phyloP scores from a whole-genome alignment of 2,888 invertebrate genomes.

The Lapara coniferarum region DNA sequence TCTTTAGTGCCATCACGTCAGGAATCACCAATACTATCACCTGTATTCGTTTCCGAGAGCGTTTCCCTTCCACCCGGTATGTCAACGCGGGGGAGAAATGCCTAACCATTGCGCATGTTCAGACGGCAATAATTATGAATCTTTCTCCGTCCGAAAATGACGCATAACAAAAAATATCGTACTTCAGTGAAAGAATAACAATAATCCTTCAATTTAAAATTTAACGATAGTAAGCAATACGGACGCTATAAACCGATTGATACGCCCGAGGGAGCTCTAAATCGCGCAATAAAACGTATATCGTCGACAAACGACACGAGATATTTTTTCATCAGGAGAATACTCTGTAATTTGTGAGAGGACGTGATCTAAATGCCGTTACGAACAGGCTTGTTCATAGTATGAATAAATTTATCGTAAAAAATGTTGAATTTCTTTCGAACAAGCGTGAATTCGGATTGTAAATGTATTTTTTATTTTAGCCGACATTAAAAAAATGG shows the following conservation, averaged over 20 bases:
- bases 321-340: conserved; percentile 3
- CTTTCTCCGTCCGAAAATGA: no score
- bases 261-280: not conserved
- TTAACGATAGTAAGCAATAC: not conserved
- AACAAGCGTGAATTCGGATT: no score
- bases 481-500: no score
- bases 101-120: no score
- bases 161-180: not conserved
- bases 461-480: no score
- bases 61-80: no score
- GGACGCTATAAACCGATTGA: not conserved
- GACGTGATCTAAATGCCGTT: conserved; percentile 8
- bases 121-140: no score
- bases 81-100: no score
- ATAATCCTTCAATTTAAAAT: not conserved
- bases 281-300: not conserved
- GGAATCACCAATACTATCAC: no score
- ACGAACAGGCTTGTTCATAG: not conserved
- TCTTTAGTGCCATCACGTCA: no score
- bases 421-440: no score
- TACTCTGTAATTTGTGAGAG: conserved; percentile 2
- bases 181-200: not conserved
- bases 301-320: not conserved
- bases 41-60: no score
- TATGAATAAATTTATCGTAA: not conserved